phyloP scores from a whole-genome alignment of 1,140 invertebrate species.

The Zaprionus kolodkinae region DNA sequence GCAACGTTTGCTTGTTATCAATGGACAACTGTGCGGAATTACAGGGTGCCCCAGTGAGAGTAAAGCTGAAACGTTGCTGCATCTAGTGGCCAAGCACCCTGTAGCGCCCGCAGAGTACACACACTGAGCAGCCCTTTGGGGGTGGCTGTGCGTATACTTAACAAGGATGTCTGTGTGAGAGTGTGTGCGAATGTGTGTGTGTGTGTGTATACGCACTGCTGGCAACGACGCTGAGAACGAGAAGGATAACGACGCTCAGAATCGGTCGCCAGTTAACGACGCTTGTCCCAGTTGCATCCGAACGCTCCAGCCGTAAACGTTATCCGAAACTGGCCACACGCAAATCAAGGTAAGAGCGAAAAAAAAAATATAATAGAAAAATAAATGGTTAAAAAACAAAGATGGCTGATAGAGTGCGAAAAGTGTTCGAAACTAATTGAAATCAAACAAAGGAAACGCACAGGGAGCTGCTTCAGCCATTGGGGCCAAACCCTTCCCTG shows the following conservation, averaged over 20 bases:
- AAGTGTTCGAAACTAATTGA: constrained; percentile 38
- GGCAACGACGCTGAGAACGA: constrained; percentile 54
- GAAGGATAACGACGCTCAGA: constrained; percentile 46
- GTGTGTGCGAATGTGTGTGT: constrained; percentile 32
- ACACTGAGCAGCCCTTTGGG: constrained; percentile 46
- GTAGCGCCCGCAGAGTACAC: constrained; percentile 9
- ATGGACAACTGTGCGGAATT: constrained; percentile 56
- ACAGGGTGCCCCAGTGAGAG: constrained; percentile 44
- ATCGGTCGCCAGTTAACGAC: constrained; percentile 76
- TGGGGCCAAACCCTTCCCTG: constrained; percentile 50
- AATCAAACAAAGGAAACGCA: constrained; percentile 28
- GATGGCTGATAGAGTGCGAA: constrained; percentile 5
- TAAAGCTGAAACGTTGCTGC: not conserved
- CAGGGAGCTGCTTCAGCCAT: not conserved
- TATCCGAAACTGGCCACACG: constrained; percentile 69
- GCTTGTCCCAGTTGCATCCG: constrained; percentile 82
- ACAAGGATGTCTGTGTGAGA: constrained; percentile 26
- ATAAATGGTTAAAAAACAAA: constrained; percentile 6
- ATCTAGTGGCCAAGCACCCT: constrained; percentile 43
- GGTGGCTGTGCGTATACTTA: constrained; percentile 69
- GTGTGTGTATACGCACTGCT: constrained; percentile 59
- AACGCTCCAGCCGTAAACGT: constrained; percentile 77
- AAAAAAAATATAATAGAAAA: constrained; percentile 18
- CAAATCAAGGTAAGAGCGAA: constrained; percentile 62
- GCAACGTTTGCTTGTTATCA: constrained; percentile 54